Conservation (phyloP, 1,140 invertebrate species). For the Drosophila sproati region DNA sequence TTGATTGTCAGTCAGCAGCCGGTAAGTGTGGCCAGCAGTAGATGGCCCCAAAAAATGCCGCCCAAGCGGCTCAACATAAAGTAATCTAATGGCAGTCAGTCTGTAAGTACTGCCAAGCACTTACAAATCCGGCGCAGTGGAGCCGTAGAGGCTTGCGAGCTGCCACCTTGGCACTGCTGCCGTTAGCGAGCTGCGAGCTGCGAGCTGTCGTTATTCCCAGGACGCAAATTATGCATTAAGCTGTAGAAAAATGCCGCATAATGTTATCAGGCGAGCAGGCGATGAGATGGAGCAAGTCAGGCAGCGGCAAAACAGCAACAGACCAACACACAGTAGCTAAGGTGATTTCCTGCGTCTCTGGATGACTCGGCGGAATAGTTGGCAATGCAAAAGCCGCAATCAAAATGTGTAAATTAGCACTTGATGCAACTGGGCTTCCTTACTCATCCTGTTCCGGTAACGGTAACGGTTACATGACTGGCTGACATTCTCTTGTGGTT, state of each 20-base stretch:
- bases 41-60: slow-evolving; percentile 53
- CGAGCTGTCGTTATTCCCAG: slow-evolving; percentile 66
- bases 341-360: slow-evolving; percentile 43
- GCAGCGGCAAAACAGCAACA: slow-evolving; percentile 9
- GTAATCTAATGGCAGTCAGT: slow-evolving; percentile 72
- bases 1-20: slow-evolving; percentile 39
- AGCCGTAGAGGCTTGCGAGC: slow-evolving; percentile 31
- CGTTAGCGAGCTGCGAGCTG: neutral
- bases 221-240: slow-evolving; percentile 82
- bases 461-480: neutral
- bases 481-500: slow-evolving; percentile 26
- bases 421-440: slow-evolving; percentile 66
- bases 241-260: slow-evolving; percentile 80
- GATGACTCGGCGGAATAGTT: slow-evolving; percentile 40
- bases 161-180: slow-evolving; percentile 26
- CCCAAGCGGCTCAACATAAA: slow-evolving; percentile 70
- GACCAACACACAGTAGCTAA: slow-evolving; percentile 7
- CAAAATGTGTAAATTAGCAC: slow-evolving; percentile 81
- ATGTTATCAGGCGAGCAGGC: slow-evolving; percentile 62
- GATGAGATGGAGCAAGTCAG: slow-evolving; percentile 18
- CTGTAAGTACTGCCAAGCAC: slow-evolving; percentile 71
- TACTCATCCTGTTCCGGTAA: slow-evolving; percentile 7
- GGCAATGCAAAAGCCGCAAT: slow-evolving; percentile 60
- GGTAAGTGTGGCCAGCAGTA: slow-evolving; percentile 10
- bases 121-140: slow-evolving; percentile 22